Evolutionary conservation across 2,888 invertebrate species (phyloP).

Genomic region (Lepas anatifera): DNA sequence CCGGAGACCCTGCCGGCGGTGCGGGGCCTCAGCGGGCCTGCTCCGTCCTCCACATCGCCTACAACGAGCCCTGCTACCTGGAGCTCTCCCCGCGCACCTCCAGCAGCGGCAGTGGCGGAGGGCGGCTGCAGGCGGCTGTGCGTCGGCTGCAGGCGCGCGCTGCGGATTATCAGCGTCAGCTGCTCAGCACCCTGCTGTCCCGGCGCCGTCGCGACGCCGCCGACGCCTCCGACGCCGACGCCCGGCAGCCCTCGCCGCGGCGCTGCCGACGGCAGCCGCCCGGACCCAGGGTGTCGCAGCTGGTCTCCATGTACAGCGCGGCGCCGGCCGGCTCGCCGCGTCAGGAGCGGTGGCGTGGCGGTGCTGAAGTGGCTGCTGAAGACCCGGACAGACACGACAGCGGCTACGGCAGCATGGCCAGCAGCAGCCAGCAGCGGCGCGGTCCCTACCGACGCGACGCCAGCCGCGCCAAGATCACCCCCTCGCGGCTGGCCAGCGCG

Average conservation of each 20-base stretch:
- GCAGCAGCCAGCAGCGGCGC: neutral
- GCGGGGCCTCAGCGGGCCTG: neutral
- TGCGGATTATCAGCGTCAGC: neutral
- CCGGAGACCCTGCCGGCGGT: neutral
- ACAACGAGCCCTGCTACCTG: neutral
- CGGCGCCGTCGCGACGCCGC: neutral
- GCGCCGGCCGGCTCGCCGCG: neutral
- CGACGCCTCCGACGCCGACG: neutral
- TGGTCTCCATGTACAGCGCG: neutral
- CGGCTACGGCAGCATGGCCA: neutral
- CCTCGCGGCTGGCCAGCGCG: conserved; percentile 15
- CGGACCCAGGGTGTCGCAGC: neutral
- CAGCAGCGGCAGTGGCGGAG: neutral
- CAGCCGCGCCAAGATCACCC: conserved; percentile 16
- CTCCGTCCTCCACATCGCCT: neutral
- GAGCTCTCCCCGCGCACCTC: neutral
- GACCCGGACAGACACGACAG: neutral
- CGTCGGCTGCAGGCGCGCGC: neutral
- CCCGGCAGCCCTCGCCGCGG: neutral
- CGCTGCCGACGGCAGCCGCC: neutral
- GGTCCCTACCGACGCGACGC: neutral
- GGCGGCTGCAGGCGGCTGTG: neutral
- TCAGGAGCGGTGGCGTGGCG: neutral
- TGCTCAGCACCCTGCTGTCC: neutral
- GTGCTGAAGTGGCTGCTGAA: neutral